Evolutionary conservation across 1,140 invertebrate species (phyloP).

Genomic region (Pogonus chalceus): DNA sequence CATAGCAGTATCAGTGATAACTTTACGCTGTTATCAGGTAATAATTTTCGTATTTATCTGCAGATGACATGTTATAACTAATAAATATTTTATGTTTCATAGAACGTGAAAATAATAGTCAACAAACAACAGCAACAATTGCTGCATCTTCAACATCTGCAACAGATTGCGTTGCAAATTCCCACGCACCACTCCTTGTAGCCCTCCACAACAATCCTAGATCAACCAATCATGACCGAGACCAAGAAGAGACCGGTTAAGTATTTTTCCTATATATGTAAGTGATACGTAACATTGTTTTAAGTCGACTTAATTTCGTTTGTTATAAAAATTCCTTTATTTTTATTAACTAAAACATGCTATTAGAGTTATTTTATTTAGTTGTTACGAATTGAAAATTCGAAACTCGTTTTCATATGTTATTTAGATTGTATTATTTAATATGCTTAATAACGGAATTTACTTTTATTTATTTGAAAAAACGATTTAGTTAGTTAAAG

Average conservation of each 20-base stretch:
- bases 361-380: no score
- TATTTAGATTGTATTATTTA: no score
- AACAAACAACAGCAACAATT: neutral
- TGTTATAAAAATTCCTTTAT: no score
- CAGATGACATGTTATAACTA: neutral
- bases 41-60: neutral
- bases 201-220: neutral
- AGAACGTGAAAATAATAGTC: neutral
- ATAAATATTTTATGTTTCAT: neutral
- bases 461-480: no score
- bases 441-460: no score
- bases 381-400: no score
- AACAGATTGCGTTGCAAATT: neutral
- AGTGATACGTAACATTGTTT: no score
- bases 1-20: slow-evolving; percentile 35
- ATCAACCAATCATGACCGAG: neutral
- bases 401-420: no score
- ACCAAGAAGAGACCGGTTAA: neutral
- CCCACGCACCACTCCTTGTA: neutral
- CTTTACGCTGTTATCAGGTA: neutral
- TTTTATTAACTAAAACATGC: no score
- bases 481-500: no score
- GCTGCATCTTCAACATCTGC: neutral
- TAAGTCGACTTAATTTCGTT: no score
- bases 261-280: no score